A percentile compares a stretch with the other conserved stretches of the same genome.
Evolutionary conservation across 2,888 invertebrate genomes (phyloP).

Genomic region (Drosophila silvestris): DNA sequence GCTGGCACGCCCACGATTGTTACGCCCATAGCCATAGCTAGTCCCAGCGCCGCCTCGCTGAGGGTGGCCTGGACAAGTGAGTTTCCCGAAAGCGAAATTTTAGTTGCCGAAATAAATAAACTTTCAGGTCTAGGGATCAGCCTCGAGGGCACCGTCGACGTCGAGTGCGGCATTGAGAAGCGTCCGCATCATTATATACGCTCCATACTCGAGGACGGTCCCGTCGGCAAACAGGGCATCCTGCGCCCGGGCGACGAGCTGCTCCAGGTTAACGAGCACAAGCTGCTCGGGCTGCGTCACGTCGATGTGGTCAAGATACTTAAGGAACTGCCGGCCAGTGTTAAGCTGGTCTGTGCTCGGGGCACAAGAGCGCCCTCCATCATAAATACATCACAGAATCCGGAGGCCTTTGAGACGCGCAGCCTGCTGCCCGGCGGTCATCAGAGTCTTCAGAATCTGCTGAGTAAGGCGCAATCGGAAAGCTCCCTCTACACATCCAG

Average conservation of each 20-base stretch:
- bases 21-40: slow-evolving; percentile 76
- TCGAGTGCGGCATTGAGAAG: slow-evolving; percentile 97
- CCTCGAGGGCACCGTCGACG: slow-evolving; percentile 99
- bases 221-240: slow-evolving; percentile 95
- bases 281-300: slow-evolving; percentile 96
- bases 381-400: slow-evolving; percentile 92
- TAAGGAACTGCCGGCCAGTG: slow-evolving; percentile 95
- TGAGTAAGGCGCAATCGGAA: slow-evolving; percentile 98
- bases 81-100: slow-evolving; percentile 93
- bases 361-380: slow-evolving; percentile 88
- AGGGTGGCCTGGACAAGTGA: slow-evolving; percentile 92
- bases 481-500: slow-evolving; percentile 95
- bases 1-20: slow-evolving; percentile 33
- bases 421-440: slow-evolving; percentile 94
- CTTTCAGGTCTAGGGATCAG: slow-evolving; percentile 98
- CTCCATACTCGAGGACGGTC: slow-evolving; percentile 97
- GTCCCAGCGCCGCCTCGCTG: slow-evolving; percentile 90
- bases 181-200: slow-evolving; percentile 99
- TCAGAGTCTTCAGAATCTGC: slow-evolving; percentile 91
- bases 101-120: slow-evolving; percentile 96
- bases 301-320: slow-evolving; percentile 98
- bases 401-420: slow-evolving; percentile 92
- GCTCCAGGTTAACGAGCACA: slow-evolving; percentile 97
- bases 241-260: slow-evolving; percentile 98
- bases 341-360: slow-evolving; percentile 95